Evolutionary conservation across 2,113 vertebrate genomes (phyloP).

Genomic region (Thamnaconus septentrionalis): DNA sequence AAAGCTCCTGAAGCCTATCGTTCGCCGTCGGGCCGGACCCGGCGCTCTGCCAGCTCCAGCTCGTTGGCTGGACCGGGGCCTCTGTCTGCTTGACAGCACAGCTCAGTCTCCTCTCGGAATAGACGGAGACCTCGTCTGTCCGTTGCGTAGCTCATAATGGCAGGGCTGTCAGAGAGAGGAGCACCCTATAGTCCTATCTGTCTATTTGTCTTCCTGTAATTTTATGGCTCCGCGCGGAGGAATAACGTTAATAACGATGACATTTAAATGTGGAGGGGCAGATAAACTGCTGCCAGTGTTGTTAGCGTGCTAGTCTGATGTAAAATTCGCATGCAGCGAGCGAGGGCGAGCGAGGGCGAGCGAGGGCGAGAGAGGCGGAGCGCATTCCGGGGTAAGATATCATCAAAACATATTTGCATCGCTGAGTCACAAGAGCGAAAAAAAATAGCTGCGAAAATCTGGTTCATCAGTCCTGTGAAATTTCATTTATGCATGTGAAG

Average conservation of each 20-base stretch:
- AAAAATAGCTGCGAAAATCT: too few relatives aligned
- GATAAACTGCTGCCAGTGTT: too few relatives aligned
- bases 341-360: too few relatives aligned
- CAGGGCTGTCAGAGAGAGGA: conserved; percentile 29
- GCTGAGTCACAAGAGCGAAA: too few relatives aligned
- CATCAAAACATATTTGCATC: too few relatives aligned
- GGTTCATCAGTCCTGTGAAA: too few relatives aligned
- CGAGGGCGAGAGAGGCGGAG: too few relatives aligned
- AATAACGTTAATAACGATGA: conserved; percentile 7
- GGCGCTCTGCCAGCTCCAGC: conserved; percentile 24
- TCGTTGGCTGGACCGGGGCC: conserved; percentile 2
- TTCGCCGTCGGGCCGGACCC: conserved; percentile 31
- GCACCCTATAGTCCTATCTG: neutral
- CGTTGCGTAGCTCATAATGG: conserved; percentile 23
- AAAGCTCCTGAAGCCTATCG: conserved; percentile 38
- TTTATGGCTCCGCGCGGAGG: conserved; percentile 23
- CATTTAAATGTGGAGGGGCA: too few relatives aligned
- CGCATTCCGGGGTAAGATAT: too few relatives aligned
- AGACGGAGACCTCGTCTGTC: conserved; percentile 37
- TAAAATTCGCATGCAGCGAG: too few relatives aligned
- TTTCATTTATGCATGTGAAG: too few relatives aligned
- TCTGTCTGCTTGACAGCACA: conserved; percentile 34
- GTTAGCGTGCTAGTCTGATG: too few relatives aligned
- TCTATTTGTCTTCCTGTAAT: conserved; percentile 19
- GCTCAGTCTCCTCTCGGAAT: conserved; percentile 38